Evolutionary conservation across 2,797 vertebrate genomes (phyloP), one percentile per base, ranked within the genome.

Genomic region (Acanthis flammea): DNA sequence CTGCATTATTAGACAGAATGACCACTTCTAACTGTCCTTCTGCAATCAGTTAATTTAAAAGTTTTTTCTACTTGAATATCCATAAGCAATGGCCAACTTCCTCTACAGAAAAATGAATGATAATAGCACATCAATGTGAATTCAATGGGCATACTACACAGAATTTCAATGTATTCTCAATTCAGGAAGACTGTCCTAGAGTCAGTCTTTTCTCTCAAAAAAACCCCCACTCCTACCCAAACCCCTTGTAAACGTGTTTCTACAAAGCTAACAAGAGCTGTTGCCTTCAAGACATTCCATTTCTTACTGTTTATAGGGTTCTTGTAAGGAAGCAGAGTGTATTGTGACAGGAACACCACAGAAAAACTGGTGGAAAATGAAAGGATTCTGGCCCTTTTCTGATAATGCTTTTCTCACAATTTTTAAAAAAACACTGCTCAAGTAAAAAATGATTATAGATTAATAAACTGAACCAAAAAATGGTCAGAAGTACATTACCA

Each of bases 191-290:
- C 53, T 94, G 14, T 71, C 62, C 61, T 92, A 86, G 80, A 95
- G 93, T 80, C 81, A 50, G 65, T 90, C 57, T 97, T 95, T 92
- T 91, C 86, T 94, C 79, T 78, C 61, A 68, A 48, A 47, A 72
- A 48, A 48, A 5, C 0, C 2, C 8, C 6, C 12, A 35, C 7
- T 2, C 18, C 31, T 25, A 62, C 10, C 30, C 7, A n/a, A 72
- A 90, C 68, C 84, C 39, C 81, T 85, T 83, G 30, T 84, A 91
- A 97, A 93, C 9, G 28, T 92, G 58, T 88, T 97, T 97, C 93
- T 92, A 96, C 91, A 97, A 97, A 96, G 55, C 80, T 77, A 97
- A 95, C 71, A 95, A 95, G 92, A 95, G 92, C 72, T 97, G 82
- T 47, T 97, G 92, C 81, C 88, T 92, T 94, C 63, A 92, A 94